A percentile compares a stretch with the other conserved stretches of the same genome.
Conservation (phyloP, 2,113 vertebrate species). For the Strix aluco region DNA sequence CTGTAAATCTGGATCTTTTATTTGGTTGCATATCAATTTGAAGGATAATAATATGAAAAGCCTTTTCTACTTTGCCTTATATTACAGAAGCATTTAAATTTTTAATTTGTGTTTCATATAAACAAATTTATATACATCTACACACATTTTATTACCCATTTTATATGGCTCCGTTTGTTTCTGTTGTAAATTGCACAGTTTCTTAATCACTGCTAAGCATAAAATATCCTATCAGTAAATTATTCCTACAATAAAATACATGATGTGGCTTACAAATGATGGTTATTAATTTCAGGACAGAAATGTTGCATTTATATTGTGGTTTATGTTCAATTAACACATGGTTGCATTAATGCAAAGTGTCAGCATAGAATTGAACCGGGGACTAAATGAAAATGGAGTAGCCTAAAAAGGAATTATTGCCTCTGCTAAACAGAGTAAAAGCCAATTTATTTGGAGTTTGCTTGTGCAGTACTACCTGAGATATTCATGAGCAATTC, state of each 20-base stretch:
- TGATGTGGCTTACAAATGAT: slow-evolving; percentile 37
- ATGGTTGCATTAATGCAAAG: slow-evolving; percentile 28
- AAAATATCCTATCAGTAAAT: slow-evolving; percentile 45
- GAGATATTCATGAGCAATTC: background rate
- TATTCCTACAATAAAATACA: slow-evolving; percentile 56
- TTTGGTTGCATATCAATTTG: slow-evolving; percentile 17
- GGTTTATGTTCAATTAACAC: slow-evolving; percentile 67
- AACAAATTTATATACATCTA: slow-evolving; percentile 39
- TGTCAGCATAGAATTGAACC: background rate
- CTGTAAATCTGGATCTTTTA: slow-evolving; percentile 47
- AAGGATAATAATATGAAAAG: slow-evolving; percentile 19
- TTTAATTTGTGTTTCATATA: slow-evolving; percentile 43
- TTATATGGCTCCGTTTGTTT: background rate
- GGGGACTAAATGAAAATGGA: slow-evolving; percentile 37
- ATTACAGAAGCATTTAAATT: slow-evolving; percentile 19
- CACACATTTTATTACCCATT: slow-evolving; percentile 39
- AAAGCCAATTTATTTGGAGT: slow-evolving; percentile 32
- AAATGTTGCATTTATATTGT: slow-evolving; percentile 35
- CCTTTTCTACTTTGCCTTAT: background rate
- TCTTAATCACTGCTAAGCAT: slow-evolving; percentile 55
- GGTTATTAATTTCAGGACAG: slow-evolving; percentile 55
- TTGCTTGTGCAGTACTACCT: slow-evolving; percentile 15
- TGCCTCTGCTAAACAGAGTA: background rate
- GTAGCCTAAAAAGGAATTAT: slow-evolving; percentile 19
- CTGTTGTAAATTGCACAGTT: slow-evolving; percentile 40